phyloP scores from a whole-genome alignment of 2,113 vertebrate species.

The Hippopotamus amphibius region DNA sequence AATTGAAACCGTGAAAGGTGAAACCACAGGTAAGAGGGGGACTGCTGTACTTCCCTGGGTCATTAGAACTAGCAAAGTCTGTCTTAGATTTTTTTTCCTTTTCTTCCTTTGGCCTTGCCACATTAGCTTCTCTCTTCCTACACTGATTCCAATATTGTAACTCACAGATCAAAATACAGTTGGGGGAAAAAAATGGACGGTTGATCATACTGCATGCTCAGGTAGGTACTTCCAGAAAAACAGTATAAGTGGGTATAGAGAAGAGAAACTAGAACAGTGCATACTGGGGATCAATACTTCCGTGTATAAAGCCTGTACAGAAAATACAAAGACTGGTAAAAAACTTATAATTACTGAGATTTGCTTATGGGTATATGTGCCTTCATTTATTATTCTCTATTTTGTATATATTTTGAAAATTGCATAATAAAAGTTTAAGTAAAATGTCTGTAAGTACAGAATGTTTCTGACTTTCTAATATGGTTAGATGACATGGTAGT shows the following conservation, averaged over 20 bases:
- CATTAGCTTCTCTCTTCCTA: neutral
- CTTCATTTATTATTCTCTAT: neutral
- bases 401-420: neutral
- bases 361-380: neutral
- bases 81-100: neutral
- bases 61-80: neutral
- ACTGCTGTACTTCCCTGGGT: neutral
- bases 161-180: neutral
- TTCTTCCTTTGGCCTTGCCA: neutral
- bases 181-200: neutral
- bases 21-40: neutral
- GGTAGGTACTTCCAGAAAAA: neutral
- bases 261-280: neutral
- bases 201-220: neutral
- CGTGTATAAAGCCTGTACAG: neutral
- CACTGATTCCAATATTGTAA: neutral
- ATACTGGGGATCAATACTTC: neutral
- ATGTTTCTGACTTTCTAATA: neutral
- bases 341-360: neutral
- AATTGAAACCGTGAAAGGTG: neutral
- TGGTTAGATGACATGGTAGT: neutral
- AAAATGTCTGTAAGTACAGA: neutral
- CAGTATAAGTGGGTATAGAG: neutral
- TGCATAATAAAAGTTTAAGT: neutral
- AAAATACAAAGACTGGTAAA: neutral